These are phyloP conservation scores for Rhopilema esculentum DNA, from an alignment of 30 jellyfish, hydroid and myxozoan genomes.

Conservation along the genomic window DNA sequence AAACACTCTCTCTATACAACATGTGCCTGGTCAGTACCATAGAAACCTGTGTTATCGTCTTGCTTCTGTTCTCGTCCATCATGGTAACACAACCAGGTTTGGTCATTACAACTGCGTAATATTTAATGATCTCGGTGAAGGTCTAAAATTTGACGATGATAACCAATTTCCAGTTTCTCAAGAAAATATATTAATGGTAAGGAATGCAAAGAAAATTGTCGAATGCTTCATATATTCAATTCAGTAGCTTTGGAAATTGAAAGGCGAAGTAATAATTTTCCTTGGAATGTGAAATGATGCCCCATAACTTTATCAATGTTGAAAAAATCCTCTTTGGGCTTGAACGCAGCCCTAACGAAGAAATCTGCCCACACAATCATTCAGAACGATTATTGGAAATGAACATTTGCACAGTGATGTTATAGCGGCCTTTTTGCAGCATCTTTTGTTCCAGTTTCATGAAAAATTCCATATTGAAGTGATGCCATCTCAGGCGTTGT, in stretches of 20 bases:
- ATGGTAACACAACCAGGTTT: neutral
- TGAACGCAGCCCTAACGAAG: neutral
- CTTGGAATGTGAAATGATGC: neutral
- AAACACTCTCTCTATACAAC: neutral
- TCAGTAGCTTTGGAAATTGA: neutral
- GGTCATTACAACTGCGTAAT: neutral
- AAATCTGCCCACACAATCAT: neutral
- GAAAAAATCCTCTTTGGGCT: neutral
- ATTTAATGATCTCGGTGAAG: conserved; percentile 11
- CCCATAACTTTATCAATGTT: neutral
- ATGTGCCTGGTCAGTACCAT: neutral
- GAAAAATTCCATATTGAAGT: too few relatives aligned
- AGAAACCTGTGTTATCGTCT: neutral
- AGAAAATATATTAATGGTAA: neutral
- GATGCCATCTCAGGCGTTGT: too few relatives aligned
- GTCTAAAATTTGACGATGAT: neutral
- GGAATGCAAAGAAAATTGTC: conserved; percentile 1
- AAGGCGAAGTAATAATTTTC: neutral
- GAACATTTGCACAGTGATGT: neutral
- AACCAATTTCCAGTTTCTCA: neutral
- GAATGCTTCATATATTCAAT: neutral
- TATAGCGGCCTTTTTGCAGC: neutral
- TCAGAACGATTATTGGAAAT: neutral
- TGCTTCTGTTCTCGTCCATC: neutral
- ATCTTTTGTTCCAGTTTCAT: too few relatives aligned